Percentiles rank a stretch among this genome's conserved stretches.
phyloP scores from a whole-genome alignment of 2,888 invertebrate species.

The Eupithecia inturbata region DNA sequence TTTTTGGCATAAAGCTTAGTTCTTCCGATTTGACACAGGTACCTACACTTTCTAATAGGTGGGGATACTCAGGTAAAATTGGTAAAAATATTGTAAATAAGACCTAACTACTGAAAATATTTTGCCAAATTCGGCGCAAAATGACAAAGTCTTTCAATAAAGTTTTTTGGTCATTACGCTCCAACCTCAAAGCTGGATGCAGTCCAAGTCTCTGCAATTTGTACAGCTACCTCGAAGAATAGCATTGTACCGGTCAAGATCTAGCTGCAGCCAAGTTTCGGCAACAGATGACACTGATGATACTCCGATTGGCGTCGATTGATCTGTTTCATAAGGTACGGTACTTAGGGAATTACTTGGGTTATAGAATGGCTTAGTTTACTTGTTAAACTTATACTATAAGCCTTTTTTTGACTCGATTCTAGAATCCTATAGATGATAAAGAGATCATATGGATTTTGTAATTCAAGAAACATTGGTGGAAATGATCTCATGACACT shows the following conservation, averaged over 20 bases:
- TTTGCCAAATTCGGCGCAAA: neutral
- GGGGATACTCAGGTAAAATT: neutral
- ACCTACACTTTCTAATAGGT: too few relatives aligned
- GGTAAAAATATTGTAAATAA: neutral
- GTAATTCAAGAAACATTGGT: too few relatives aligned
- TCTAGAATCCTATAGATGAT: too few relatives aligned
- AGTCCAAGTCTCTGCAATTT: conserved; percentile 10
- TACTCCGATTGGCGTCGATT: neutral
- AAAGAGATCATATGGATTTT: too few relatives aligned
- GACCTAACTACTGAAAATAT: neutral
- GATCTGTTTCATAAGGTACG: neutral
- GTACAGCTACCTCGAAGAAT: conserved; percentile 5
- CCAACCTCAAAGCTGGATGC: conserved; percentile 2
- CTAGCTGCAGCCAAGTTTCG: neutral
- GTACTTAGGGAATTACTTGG: too few relatives aligned
- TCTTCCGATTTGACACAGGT: too few relatives aligned
- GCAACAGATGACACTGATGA: conserved; percentile 13
- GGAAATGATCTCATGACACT: too few relatives aligned
- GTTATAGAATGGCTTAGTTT: too few relatives aligned
- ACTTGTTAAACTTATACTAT: too few relatives aligned
- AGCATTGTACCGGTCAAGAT: conserved; percentile 1
- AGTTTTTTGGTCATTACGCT: conserved; percentile 13
- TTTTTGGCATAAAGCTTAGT: too few relatives aligned
- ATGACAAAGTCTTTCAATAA: conserved; percentile 22
- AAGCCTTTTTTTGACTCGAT: too few relatives aligned